These are phyloP conservation scores for Notocelia uddmanniana DNA, from an alignment of 2,888 invertebrate species.

Conservation along the genomic window DNA sequence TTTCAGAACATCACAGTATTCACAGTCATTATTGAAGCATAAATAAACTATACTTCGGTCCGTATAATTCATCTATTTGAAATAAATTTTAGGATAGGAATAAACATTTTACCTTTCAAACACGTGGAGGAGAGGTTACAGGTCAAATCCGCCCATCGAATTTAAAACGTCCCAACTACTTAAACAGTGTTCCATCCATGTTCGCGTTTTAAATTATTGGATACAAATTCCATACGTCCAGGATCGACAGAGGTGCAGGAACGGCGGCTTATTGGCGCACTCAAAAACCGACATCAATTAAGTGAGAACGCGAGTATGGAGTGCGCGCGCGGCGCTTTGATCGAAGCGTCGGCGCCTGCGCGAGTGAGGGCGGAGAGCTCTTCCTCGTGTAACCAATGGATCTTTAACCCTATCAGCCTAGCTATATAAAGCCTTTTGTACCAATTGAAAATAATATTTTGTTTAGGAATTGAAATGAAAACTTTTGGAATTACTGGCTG, in stretches of 20 bases:
- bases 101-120: no score
- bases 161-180: slow-evolving; percentile 16
- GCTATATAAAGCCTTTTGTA: background rate
- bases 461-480: no score
- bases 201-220: slow-evolving; percentile 66
- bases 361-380: slow-evolving; percentile 50
- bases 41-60: no score
- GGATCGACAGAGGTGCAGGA: slow-evolving; percentile 68
- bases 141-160: slow-evolving; percentile 1
- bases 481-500: no score
- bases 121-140: background rate
- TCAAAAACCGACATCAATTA: slow-evolving; percentile 83
- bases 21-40: no score
- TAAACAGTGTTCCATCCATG: slow-evolving; percentile 30
- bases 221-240: slow-evolving; percentile 80
- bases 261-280: slow-evolving; percentile 74
- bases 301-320: slow-evolving; percentile 60
- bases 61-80: no score
- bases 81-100: no score
- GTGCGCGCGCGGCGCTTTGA: slow-evolving; percentile 64
- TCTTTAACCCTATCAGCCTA: background rate
- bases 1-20: no score
- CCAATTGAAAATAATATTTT: background rate
- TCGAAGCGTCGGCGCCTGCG: slow-evolving; percentile 62
- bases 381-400: slow-evolving; percentile 39